Base-by-base conservation (phyloP, 2,113 vertebrate species). In the Zootoca vivipara region DNA sequence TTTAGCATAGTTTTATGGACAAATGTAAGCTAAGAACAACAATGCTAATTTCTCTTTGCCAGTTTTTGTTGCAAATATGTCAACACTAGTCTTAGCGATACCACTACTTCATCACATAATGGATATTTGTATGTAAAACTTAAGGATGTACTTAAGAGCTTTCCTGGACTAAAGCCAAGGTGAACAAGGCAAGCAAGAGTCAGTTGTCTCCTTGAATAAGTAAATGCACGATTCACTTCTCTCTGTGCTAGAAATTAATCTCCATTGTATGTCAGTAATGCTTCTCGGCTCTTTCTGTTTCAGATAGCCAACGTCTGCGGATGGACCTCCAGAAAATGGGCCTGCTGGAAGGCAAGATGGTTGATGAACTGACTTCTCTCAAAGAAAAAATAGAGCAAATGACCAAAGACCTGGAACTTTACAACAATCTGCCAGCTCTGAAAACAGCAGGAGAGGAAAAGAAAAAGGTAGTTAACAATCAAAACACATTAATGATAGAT, bases 291-390 rank as follows among this genome's bases (percentile, higher is more conserved):
- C 91, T n/a, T 83, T 93, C 1, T 91, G 7, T 91, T 93, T 82
- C 92, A 99, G 99, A 99, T 89, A 98, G 97, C 83, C 97, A 98
- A 16, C 97, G 97, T 80, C 95, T 99, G 64, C 98, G 98, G 92
- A 97, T 98, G 95, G 98, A 99, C 94, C 96, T 99, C 67, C 98
- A 99, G 96, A 99, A 99, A 94, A 98, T 99, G 93, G 98, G 98
- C 82, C 97, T 98, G 87, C 92, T 99, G 89, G 98, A 99, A 90
- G 97, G 97, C 89, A 99, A 99, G 95, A 99, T 99, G 95, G 92
- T 89, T 4, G 93, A 96, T 26, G 98, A 99, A 91, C 96, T 99
- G 28, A 92, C 95, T 89, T 97, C 94, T 91, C 96, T 99, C 87
- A 98, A 98, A 95, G 97, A 97, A 86, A 98, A 97, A 75, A 97